Conservation (phyloP, 2,888 invertebrate species). For the Nephrocerus scutellatus region DNA sequence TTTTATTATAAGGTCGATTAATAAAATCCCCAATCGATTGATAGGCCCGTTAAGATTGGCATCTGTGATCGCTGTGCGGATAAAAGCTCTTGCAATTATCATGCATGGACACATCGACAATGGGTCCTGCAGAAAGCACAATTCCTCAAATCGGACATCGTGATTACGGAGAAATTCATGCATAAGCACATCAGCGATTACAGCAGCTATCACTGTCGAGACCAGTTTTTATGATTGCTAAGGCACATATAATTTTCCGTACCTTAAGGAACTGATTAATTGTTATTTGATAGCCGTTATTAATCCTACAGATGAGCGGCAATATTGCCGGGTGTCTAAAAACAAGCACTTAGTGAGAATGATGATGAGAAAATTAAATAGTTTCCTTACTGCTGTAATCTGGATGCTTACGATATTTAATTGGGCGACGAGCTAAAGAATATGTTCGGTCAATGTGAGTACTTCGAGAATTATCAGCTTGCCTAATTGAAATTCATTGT, state of each 20-base stretch:
- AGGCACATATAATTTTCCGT: constrained; percentile 28
- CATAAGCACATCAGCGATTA: constrained; percentile 48
- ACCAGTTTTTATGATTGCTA: constrained; percentile 36
- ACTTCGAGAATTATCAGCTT: constrained; percentile 45
- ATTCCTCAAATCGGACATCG: constrained; percentile 40
- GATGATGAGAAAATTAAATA: constrained; percentile 37
- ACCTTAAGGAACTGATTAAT: constrained; percentile 36
- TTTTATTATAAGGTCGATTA: no score
- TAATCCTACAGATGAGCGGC: constrained; percentile 28
- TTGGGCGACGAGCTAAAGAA: constrained; percentile 41
- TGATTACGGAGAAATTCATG: constrained; percentile 46
- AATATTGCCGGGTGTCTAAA: constrained; percentile 35
- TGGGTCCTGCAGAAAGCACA: constrained; percentile 56
- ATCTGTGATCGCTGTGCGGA: constrained; percentile 58
- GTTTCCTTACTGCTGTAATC: constrained; percentile 45
- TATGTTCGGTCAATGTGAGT: constrained; percentile 42
- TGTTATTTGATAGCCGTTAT: constrained; percentile 31
- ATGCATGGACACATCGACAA: constrained; percentile 84
- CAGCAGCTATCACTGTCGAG: constrained; percentile 47
- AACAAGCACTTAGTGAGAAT: constrained; percentile 22
- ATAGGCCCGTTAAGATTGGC: constrained; percentile 45
- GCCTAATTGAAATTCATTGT: constrained; percentile 45
- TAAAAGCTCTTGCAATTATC: constrained; percentile 79
- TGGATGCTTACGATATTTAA: constrained; percentile 44
- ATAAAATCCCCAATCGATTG: constrained; percentile 46